phyloP scores from a whole-genome alignment of 2,113 vertebrate species.

The Clarias batrachus region DNA sequence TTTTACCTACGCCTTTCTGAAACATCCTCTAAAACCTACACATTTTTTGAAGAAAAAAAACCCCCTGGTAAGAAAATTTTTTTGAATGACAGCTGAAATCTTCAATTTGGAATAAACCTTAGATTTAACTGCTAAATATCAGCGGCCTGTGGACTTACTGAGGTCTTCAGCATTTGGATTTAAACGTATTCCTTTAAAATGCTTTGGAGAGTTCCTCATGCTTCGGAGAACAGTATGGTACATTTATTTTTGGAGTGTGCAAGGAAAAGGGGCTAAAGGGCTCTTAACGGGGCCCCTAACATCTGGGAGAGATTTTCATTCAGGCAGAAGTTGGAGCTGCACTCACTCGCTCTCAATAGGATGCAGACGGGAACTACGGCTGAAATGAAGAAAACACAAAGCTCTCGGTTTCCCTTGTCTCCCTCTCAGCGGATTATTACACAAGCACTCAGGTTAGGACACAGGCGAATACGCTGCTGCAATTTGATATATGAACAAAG shows the following conservation, averaged over 20 bases:
- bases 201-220: constrained; percentile 18
- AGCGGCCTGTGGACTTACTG: neutral
- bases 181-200: constrained; percentile 2
- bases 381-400: constrained; percentile 20
- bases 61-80: too few relatives aligned
- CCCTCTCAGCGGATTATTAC: constrained; percentile 11
- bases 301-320: constrained; percentile 44
- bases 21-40: too few relatives aligned
- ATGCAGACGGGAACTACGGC: constrained; percentile 16
- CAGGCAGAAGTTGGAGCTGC: neutral
- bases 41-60: too few relatives aligned
- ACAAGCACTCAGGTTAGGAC: constrained; percentile 14
- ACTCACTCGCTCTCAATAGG: neutral
- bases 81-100: too few relatives aligned
- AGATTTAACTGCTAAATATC: neutral
- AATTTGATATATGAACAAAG: constrained; percentile 29
- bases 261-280: constrained; percentile 9
- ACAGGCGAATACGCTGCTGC: neutral
- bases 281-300: constrained; percentile 29
- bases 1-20: too few relatives aligned
- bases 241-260: constrained; percentile 25
- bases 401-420: neutral
- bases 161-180: neutral
- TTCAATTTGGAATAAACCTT: neutral
- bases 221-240: neutral